Conservation (phyloP, 2,888 invertebrate genomes). For the Mythimna vitellina region DNA sequence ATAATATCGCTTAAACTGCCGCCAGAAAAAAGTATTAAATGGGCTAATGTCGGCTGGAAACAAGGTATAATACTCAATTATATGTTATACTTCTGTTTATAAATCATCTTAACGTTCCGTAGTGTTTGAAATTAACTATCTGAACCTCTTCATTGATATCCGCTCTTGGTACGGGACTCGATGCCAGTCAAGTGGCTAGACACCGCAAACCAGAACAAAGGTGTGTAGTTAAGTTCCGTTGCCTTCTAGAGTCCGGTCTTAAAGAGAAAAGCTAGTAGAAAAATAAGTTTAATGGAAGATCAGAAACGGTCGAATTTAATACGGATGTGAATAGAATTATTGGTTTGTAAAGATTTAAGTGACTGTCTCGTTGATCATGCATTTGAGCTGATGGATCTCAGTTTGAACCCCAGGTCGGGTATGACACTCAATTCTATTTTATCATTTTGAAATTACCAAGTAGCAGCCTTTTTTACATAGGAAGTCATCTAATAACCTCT, state of each 20-base stretch:
- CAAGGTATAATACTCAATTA: no score
- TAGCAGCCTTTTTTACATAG: no score
- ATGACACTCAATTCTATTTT: no score
- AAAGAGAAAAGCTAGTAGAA: conserved; percentile 13
- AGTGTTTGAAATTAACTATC: not conserved
- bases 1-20: not conserved
- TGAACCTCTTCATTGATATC: conserved; percentile 4
- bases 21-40: no score
- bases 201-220: conserved; percentile 29
- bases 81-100: no score
- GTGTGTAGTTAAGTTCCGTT: conserved; percentile 14
- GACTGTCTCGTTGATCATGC: no score
- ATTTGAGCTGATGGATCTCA: no score
- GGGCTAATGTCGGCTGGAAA: no score
- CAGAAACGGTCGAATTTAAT: conserved; percentile 15
- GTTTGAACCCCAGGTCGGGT: no score
- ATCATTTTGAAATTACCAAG: no score
- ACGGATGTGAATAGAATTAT: no score
- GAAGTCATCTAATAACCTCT: no score
- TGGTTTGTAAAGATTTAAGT: not conserved
- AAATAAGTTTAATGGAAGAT: conserved; percentile 22
- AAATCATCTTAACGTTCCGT: not conserved
- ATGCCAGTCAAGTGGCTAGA: conserved; percentile 12
- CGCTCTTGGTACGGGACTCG: conserved; percentile 11
- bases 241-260: conserved; percentile 1